Evolutionary conservation across 2,888 invertebrate genomes (phyloP), one percentile per base, ranked within the genome.

Genomic region (Himalopsyche kuldschensis): DNA sequence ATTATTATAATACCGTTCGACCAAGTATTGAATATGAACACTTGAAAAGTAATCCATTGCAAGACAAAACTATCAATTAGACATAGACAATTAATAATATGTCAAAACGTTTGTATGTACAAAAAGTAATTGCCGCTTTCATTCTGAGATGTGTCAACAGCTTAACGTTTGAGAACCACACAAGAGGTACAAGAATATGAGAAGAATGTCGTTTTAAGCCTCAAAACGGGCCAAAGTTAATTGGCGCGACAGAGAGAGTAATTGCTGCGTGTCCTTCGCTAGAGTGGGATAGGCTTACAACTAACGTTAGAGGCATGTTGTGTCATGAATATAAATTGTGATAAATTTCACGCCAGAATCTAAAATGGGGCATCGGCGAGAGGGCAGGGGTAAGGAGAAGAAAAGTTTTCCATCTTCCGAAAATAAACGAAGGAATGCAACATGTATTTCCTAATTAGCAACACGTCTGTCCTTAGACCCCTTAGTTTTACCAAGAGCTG

Each of bases 321-420:
- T 90, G 90, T 91, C 90, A 92, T 91, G 92, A 92, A 92, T 92
- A 92, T 92, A 93, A 93, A 92, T 93, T 92, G 92, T 92, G 92
- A 92, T 92, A 92, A 93, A 93, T 92, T 93, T 92, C 91, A 90
- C 89, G 89, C 89, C 87, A 87, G 87, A 87, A 86, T 84, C 87
- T 86, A 86, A 86, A 86, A 87, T 85, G 86, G 87, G 83, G 87
- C 86, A 85, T 79, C 80, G 83, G 83, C 47, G 35, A 84, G 84
- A n/a, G 81, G 35, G 83, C 81, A 79, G 80, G 48, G 47, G 80
- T 30, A 78, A n/a, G 55, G 15, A n/a, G n/a, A 41, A 8, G 32
- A 75, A 80, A 75, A 75, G 79, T 81, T 79, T 79, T 81, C 47
- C 41, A 32, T 35, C 30, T 79, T 75, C 82, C 78, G 79, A 82